Evolutionary conservation across 2,113 vertebrate genomes (phyloP).

Genomic region (Spermophilus dauricus): DNA sequence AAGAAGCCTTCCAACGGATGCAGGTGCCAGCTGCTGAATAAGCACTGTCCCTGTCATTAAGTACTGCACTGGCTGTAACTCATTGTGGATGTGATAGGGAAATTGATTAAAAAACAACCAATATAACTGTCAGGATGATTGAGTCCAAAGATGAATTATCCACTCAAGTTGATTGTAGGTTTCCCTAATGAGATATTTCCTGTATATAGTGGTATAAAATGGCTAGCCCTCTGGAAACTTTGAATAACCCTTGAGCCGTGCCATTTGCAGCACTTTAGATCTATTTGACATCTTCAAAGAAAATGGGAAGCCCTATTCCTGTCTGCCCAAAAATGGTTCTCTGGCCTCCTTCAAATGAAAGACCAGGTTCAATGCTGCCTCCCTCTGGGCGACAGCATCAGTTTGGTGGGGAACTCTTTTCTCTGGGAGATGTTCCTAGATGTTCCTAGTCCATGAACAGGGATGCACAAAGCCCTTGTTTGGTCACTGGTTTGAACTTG

Average conservation of each 20-base stretch:
- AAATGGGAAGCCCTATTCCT: slow-evolving; percentile 30
- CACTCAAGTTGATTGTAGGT: background rate
- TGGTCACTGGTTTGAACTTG: background rate
- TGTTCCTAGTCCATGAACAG: background rate
- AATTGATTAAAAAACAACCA: slow-evolving; percentile 55
- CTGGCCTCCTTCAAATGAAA: slow-evolving; percentile 57
- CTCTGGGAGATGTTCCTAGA: slow-evolving; percentile 8
- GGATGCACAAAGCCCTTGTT: background rate
- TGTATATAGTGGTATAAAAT: background rate
- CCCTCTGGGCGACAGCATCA: background rate
- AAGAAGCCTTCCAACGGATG: background rate
- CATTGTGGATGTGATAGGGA: slow-evolving; percentile 8
- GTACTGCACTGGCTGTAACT: background rate
- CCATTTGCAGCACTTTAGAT: background rate
- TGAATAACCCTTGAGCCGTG: background rate
- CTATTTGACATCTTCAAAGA: slow-evolving; percentile 23
- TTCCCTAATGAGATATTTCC: slow-evolving; percentile 16
- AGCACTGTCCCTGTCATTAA: background rate
- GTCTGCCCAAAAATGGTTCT: slow-evolving; percentile 2
- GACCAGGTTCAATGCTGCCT: slow-evolving; percentile 8
- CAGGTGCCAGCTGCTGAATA: background rate
- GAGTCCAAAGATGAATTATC: slow-evolving; percentile 46
- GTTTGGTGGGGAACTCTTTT: background rate
- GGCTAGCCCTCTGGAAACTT: background rate
- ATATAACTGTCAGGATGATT: slow-evolving; percentile 31